These are phyloP conservation scores for Takifugu rubripes DNA, from an alignment of 2,797 vertebrate species.

Conservation along the genomic window DNA sequence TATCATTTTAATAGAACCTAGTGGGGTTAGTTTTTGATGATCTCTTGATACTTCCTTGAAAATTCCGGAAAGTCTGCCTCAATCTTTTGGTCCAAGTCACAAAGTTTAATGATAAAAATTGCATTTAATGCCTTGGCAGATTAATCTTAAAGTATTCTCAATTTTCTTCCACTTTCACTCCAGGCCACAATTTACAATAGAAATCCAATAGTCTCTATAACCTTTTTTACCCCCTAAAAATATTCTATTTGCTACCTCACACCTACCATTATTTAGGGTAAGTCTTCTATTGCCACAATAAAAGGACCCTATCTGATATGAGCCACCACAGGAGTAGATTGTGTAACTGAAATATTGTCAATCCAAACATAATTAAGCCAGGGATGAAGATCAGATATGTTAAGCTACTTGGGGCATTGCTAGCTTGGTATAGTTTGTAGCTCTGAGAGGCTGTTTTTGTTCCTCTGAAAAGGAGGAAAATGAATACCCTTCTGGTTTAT, in stretches of 20 bases:
- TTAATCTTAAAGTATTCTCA: neutral
- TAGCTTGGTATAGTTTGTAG: neutral
- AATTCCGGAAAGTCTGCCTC: conserved; percentile 13
- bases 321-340: conserved; percentile 12
- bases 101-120: neutral
- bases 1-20: conserved; percentile 23
- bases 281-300: conserved; percentile 35
- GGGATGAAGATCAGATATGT: conserved; percentile 5
- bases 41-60: conserved; percentile 10
- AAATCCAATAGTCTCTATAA: too few relatives aligned
- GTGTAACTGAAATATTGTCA: conserved; percentile 3
- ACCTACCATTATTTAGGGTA: conserved; percentile 4
- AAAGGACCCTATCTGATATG: conserved; percentile 12
- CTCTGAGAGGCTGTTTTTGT: conserved; percentile 12
- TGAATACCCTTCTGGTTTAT: conserved; percentile 39
- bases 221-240: neutral
- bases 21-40: neutral
- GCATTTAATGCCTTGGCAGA: neutral
- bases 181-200: neutral
- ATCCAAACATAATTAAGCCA: conserved; percentile 7
- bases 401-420: neutral
- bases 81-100: neutral
- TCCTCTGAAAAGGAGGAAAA: conserved; percentile 23
- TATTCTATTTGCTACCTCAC: neutral
- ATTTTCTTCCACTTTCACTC: neutral